Evolutionary conservation across 1,140 invertebrate genomes (phyloP), one percentile per base, ranked within the genome.

Genomic region (Arion vulgaris): DNA sequence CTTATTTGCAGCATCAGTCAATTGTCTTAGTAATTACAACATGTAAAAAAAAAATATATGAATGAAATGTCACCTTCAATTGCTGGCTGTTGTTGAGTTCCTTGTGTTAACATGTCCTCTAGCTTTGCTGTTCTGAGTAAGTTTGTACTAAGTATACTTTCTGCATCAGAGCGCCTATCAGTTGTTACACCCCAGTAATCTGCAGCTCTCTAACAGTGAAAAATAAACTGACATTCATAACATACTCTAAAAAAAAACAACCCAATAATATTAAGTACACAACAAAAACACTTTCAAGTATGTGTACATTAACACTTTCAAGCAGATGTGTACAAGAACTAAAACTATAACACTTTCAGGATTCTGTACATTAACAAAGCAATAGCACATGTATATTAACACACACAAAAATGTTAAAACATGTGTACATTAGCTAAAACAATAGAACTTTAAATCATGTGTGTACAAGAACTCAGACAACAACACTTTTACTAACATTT

Each of bases 21-120:
- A n/a, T n/a, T n/a, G n/a, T n/a, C n/a, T n/a, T n/a, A n/a, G n/a
- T n/a, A n/a, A n/a, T n/a, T n/a, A n/a, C n/a, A n/a, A n/a, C n/a
- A n/a, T n/a, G n/a, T n/a, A n/a, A n/a, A n/a, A n/a, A n/a, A n/a
- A n/a, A n/a, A n/a, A n/a, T n/a, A n/a, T n/a, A n/a, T n/a, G 41
- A 7, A 5, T 45, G 41, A 45, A 45, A 45, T 45, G 41, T 45
- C 81, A 91, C 90, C 91, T 87, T 90, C 89, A 79, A 83, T 76
- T 23, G 87, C 83, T 38, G 89, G 86, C 36, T 90, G 84, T 15
- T 81, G 75, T 73, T 83, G 86, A 69, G 87, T 84, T 36, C 91
- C 90, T 49, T 91, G 88, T 28, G 91, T 90, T 51, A 92, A 78
- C 76, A 88, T 88, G 49, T 91, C 91, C 80, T 92, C 89, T 53